Evolutionary conservation across 2,797 vertebrate species (phyloP), one percentile per base, ranked within the genome.

Genomic region (Microtus californicus): DNA sequence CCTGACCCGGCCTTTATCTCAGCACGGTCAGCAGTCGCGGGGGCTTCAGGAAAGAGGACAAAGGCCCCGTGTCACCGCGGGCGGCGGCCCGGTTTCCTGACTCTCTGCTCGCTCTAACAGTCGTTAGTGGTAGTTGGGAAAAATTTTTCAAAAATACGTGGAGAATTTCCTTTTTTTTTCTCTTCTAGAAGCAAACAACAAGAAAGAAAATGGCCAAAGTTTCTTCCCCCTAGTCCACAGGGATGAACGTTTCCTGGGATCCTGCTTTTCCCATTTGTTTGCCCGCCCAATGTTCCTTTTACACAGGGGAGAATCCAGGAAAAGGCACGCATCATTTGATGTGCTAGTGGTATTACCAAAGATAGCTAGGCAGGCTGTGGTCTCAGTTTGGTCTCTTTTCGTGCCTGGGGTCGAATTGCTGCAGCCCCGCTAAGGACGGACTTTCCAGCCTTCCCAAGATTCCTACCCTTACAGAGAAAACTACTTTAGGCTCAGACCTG

Each of bases 1-100:
- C 69, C 95, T 97, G 97, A 97, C 97, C 95, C 43, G 83, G 95
- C 93, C 97, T 96, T 97, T 95, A 94, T 97, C 96, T 97, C 93
- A 0, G 89, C 86, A 7, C 17, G 73, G 87, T 95, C 95, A 94
- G 93, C 88, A 78, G 96, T 91, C 89, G 3, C 31, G 80, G 97
- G 97, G 96, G 96, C 97, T 97, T 96, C 97, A 97, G 97, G 97
- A 98, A 97, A 87, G 86, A 96, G 94, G 96, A 97, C 97, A 96
- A 98, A 97, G 96, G 96, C 94, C 90, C 56, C 51, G 54, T 93
- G 97, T 96, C 97, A 90, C 91, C n/a, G 89, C 19, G 82, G 95
- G 96, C 92, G n/a, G 92, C 94, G 93, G 87, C 87, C 93, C 54
- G 34, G 90, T 94, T 98, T 98, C 97, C 97, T 92, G 97, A 87